Percentiles rank a stretch among this genome's conserved stretches.
Evolutionary conservation across 2,797 vertebrate genomes (phyloP).

Genomic region (Austrolebias charrua): DNA sequence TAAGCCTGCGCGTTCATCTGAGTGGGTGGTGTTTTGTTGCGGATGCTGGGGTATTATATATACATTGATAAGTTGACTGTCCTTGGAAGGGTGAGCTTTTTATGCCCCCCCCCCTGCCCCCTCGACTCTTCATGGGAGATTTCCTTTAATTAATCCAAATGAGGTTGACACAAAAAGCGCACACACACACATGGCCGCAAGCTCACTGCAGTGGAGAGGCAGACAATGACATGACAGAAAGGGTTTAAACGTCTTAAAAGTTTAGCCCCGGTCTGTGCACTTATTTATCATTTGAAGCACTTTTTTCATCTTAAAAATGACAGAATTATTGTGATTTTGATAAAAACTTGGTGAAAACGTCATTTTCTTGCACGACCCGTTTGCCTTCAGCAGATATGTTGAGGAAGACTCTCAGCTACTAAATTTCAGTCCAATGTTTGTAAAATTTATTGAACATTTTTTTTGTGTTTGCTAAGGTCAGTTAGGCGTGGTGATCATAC

Average conservation of each 20-base stretch:
- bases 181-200: constrained; percentile 20
- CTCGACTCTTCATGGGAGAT: constrained; percentile 67
- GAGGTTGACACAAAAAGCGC: constrained; percentile 35
- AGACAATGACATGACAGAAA: not conserved
- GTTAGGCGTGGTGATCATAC: no score
- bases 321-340: no score
- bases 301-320: no score
- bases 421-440: no score
- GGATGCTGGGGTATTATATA: constrained; percentile 49
- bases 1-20: constrained; percentile 29
- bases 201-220: not conserved
- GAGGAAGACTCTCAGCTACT: no score
- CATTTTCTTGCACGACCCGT: no score
- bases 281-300: no score
- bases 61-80: constrained; percentile 68
- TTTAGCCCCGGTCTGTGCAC: not conserved
- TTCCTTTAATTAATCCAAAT: constrained; percentile 78
- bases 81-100: constrained; percentile 68
- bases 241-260: constrained; percentile 11
- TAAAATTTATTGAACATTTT: no score
- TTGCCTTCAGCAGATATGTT: no score
- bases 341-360: no score
- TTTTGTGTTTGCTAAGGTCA: no score
- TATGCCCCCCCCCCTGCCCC: constrained; percentile 40
- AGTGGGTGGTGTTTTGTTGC: constrained; percentile 48